Base-by-base conservation (phyloP, 2,888 invertebrate species). In the Leistus spinibarbis region DNA sequence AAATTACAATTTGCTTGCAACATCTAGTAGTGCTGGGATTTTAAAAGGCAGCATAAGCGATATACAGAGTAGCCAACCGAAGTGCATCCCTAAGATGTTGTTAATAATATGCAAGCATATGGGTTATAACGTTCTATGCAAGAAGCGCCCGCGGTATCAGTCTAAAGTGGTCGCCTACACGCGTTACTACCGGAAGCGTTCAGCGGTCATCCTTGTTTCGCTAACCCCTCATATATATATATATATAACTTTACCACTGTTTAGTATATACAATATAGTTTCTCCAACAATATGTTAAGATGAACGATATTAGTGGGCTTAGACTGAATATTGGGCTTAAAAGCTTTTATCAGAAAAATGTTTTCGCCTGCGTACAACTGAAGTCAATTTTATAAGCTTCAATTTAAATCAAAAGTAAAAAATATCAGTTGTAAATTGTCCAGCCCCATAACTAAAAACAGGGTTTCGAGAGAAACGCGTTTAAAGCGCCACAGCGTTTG, bases 41-140 rank as follows among this genome's bases (percentile, higher is more conserved):
- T n/a, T n/a, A n/a, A n/a, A n/a, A n/a, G n/a, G n/a, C n/a, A 56
- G 56, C 56, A 56, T 68, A 68, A 23, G 54, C 56, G 56, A 68
- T 68, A 24, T 68, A 68, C 60, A 69, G 60, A 69, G 57, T 69
- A 40, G 40, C 40, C 5, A 5, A 40, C 7, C n/a, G n/a, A n/a
- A n/a, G n/a, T n/a, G n/a, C n/a, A n/a, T n/a, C 40, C 40, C 40
- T 64, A 24, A 24, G 27, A 64, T 64, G 24, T 64, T 17, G n/a
- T 9, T 17, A 64, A 64, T 23, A 27, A 23, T 24, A 24, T 56
- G 54, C 54, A 67, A 67, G 54, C 54, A 24, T 23, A 56, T 56
- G n/a, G 23, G 53, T 7, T 54, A 10, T 56, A 24, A 13, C 40
- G 19, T 5, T 40, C 40, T 40, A 3, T 40, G 40, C 13, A 40